Evolutionary conservation across 2,888 invertebrate species (phyloP), one percentile per base, ranked within the genome.

Genomic region (Lordiphosa fenestrarum): DNA sequence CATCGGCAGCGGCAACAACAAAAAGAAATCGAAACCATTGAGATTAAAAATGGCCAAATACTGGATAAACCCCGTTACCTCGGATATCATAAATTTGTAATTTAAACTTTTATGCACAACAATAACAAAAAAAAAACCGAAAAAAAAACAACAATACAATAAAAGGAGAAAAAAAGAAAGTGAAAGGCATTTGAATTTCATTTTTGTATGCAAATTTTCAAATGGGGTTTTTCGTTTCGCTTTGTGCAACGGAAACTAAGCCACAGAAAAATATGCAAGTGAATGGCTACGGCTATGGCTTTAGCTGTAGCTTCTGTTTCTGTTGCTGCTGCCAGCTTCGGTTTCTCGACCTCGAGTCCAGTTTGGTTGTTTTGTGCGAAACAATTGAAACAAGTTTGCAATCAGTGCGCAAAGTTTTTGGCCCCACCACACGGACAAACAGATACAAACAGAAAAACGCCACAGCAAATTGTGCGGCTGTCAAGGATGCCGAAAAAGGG

Each of bases 341-440:
- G 30, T 30, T 30, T 30, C 30, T 30, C 30, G 13, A 35, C 46
- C 46, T 46, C 10, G 7, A 15, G 33, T 36, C 33, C 40, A 19
- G 40, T 50, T n/a, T 33, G 10, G 21, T 13, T 49, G 64, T 55
- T 58, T 63, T 50, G 55, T 73, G 52, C 73, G 63, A 80, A 77
- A 77, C 77, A 81, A 78, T 78, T 78, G 77, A 77, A 78, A 81
- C 81, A 77, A 78, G 77, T 78, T 78, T 80, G 81, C 77, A 78
- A 78, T 81, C 77, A 78, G 81, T 77, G 77, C 74, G 57, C 58
- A 77, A 78, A 78, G 72, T 78, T 78, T 81, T 78, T 70, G 60
- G 56, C 44, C 53, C 49, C 51, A 46, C 64, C 42, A 47, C 57
- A 53, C 64, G 42, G 51, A 42, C 57, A 66, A 69, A 64, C 74